These are phyloP conservation scores for Apogon hyalosoma DNA, from an alignment of 2,797 vertebrate species.

Conservation along the genomic window DNA sequence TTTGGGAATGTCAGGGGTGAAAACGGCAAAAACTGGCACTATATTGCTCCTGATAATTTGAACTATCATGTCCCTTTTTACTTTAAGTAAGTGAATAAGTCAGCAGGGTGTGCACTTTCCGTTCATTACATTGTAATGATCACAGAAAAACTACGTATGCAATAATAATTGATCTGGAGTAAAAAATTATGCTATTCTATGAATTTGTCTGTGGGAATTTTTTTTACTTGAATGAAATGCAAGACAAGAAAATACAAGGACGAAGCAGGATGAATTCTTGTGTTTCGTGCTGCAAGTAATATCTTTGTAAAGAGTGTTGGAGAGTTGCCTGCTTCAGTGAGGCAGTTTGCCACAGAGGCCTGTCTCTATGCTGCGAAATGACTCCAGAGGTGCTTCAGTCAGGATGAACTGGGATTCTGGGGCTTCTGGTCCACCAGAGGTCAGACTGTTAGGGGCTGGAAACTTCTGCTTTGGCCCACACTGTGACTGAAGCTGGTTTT, in stretches of 20 bases:
- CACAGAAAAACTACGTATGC: conserved; percentile 3
- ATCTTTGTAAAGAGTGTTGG: conserved; percentile 78
- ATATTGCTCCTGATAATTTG: neutral
- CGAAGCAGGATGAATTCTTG: conserved; percentile 47
- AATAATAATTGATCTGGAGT: conserved; percentile 21
- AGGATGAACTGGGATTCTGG: conserved; percentile 36
- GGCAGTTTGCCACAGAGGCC: conserved; percentile 34
- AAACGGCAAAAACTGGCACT: conserved; percentile 10
- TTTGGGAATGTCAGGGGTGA: conserved; percentile 23
- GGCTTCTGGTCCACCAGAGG: conserved; percentile 22
- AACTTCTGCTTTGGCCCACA: conserved; percentile 13
- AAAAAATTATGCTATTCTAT: conserved; percentile 7
- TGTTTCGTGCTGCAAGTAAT: conserved; percentile 74
- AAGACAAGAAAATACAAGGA: neutral
- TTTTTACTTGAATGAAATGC: too few species aligned
- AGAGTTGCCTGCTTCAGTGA: conserved; percentile 54
- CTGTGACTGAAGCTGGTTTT: too few species aligned
- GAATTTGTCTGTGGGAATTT: conserved; percentile 1
- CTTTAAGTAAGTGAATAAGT: conserved; percentile 13
- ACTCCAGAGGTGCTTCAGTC: conserved; percentile 18
- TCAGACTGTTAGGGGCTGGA: conserved; percentile 20
- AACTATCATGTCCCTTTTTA: neutral
- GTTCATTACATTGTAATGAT: conserved; percentile 6
- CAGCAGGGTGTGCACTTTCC: neutral
- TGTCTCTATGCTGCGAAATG: conserved; percentile 37